phyloP scores from a whole-genome alignment of 2,797 vertebrate species.

The Decapterus maruadsi region DNA sequence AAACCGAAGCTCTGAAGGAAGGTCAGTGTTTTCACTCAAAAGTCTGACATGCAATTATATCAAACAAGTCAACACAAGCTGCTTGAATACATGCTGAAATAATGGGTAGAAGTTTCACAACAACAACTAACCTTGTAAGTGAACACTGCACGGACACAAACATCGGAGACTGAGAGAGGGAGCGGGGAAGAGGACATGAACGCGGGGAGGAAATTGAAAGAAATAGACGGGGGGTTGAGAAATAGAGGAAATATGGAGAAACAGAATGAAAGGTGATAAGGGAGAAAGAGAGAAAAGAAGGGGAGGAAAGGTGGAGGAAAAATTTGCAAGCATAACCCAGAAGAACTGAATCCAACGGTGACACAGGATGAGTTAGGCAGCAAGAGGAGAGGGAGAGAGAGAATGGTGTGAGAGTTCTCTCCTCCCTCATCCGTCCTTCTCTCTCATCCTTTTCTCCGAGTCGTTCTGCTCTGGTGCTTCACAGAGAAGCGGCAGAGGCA shows the following conservation, averaged over 20 bases:
- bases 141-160: constrained; percentile 24
- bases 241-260: neutral
- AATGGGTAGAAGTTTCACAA: constrained; percentile 54
- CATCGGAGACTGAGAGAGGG: neutral
- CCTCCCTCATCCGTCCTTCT: constrained; percentile 50
- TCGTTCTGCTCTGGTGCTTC: constrained; percentile 81
- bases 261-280: neutral
- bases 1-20: constrained; percentile 57
- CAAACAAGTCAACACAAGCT: constrained; percentile 36
- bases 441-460: constrained; percentile 64
- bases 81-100: constrained; percentile 52
- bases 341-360: constrained; percentile 37
- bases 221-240: constrained; percentile 12
- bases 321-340: constrained; percentile 26
- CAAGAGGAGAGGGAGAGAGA: constrained; percentile 14
- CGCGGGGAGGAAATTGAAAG: neutral
- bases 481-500: constrained; percentile 73
- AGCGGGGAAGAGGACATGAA: neutral
- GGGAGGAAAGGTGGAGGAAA: constrained; percentile 19
- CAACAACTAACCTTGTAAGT: constrained; percentile 53
- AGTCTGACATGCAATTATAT: constrained; percentile 69
- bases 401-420: constrained; percentile 29
- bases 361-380: constrained; percentile 38
- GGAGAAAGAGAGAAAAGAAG: neutral
- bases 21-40: constrained; percentile 71